These are phyloP conservation scores for Lanius collurio DNA, from an alignment of 2,113 vertebrate genomes.

Conservation along the genomic window DNA sequence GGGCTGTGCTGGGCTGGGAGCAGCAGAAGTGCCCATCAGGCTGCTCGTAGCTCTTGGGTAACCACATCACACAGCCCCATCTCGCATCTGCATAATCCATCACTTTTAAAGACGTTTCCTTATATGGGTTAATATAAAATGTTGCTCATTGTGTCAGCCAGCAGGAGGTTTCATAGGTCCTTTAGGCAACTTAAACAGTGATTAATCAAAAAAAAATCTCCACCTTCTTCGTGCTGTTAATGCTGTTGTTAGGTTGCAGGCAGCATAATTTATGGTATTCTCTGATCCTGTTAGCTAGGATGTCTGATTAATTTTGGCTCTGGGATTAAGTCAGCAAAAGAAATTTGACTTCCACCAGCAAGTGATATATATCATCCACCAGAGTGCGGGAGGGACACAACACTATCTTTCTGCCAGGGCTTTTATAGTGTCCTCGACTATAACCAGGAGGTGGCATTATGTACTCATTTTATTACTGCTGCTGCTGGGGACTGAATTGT, in stretches of 20 bases:
- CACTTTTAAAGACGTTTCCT: conserved; percentile 50
- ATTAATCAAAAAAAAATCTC: conserved; percentile 68
- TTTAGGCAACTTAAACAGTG: conserved; percentile 71
- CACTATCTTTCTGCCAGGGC: neutral
- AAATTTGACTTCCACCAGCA: conserved; percentile 67
- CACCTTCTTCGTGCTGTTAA: conserved; percentile 61
- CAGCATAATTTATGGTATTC: conserved; percentile 65
- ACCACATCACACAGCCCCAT: conserved; percentile 1
- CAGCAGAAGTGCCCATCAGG: fast-evolving
- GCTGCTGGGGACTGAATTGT: neutral
- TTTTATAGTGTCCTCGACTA: neutral
- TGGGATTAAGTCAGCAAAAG: conserved; percentile 73
- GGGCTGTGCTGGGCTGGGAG: neutral
- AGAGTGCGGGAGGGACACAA: neutral
- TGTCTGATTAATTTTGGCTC: conserved; percentile 73
- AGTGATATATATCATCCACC: conserved; percentile 61
- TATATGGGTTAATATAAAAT: conserved; percentile 63
- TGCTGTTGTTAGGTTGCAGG: conserved; percentile 59
- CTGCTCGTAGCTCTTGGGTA: neutral
- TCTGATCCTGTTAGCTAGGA: conserved; percentile 65
- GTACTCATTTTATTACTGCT: conserved; percentile 35
- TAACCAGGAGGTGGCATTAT: conserved; percentile 67
- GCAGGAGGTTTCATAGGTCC: conserved; percentile 68
- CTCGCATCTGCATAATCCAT: conserved; percentile 42
- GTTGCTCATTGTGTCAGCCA: conserved; percentile 62